phyloP scores from a whole-genome alignment of 2,113 vertebrate genomes.

The Oryzias curvinotus region DNA sequence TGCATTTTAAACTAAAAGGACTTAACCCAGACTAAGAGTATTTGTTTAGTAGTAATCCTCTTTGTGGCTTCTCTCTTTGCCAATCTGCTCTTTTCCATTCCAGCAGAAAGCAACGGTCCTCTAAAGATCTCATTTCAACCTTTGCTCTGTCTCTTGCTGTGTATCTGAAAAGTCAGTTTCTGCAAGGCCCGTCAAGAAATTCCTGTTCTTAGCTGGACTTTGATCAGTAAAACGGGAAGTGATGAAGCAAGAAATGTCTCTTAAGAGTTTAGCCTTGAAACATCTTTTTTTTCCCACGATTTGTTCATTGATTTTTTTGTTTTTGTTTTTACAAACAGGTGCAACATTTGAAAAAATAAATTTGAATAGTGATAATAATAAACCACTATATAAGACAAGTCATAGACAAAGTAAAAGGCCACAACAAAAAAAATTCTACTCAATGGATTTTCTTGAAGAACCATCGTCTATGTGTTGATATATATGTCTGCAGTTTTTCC shows the following conservation, averaged over 20 bases:
- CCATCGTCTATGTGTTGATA: no score
- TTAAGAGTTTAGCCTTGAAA: no score
- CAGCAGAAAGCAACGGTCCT: neutral
- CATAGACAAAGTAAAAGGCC: no score
- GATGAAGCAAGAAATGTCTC: neutral
- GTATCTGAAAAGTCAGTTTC: conserved; percentile 10
- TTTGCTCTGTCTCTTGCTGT: neutral
- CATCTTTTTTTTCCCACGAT: no score
- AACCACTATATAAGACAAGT: no score
- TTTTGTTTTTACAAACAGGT: no score
- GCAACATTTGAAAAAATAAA: no score
- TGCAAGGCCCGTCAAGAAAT: conserved; percentile 33
- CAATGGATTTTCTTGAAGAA: no score
- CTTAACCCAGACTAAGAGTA: neutral
- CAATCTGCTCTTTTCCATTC: neutral
- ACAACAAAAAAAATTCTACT: no score
- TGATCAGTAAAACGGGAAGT: conserved; percentile 21
- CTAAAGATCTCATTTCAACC: neutral
- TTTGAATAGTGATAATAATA: no score
- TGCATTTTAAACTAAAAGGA: neutral
- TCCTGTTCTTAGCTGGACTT: conserved; percentile 29
- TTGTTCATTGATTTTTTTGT: no score
- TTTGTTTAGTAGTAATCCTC: neutral
- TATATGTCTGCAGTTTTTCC: no score
- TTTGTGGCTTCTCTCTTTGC: neutral